phyloP scores from a whole-genome alignment of 2,888 invertebrate genomes.

The Orchesella flavescens region DNA sequence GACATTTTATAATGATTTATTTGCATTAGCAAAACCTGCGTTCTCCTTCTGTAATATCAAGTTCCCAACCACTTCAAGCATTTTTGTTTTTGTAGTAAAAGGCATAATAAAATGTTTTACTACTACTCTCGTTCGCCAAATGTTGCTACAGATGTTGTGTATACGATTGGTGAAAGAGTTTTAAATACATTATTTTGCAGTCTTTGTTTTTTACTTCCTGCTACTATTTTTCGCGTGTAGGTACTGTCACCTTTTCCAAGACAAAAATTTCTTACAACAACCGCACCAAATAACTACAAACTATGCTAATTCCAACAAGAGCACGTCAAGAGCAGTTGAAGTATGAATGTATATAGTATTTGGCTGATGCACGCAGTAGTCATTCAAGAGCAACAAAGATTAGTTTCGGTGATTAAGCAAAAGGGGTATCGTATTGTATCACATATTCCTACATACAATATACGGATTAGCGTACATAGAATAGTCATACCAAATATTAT shows the following conservation, averaged over 20 bases:
- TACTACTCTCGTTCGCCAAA: constrained; percentile 45
- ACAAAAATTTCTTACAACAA: no score
- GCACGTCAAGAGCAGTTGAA: constrained; percentile 22
- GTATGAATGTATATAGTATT: constrained; percentile 24
- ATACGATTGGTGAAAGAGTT: constrained; percentile 12
- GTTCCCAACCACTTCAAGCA: no score
- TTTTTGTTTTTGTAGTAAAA: constrained; percentile 14
- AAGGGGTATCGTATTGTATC: background rate
- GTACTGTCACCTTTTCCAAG: no score
- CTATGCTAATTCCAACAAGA: constrained; percentile 3
- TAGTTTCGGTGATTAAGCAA: constrained; percentile 51
- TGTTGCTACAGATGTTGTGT: background rate
- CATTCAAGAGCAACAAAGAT: constrained; percentile 43
- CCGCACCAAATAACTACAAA: background rate
- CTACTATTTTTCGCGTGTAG: no score
- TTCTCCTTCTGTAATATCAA: background rate
- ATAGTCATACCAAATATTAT: no score
- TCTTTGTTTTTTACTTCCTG: background rate
- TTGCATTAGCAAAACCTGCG: no score
- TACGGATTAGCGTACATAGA: no score
- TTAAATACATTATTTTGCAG: constrained; percentile 1
- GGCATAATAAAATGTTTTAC: constrained; percentile 51
- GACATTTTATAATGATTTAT: no score
- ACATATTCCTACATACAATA: background rate
- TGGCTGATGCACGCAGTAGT: constrained; percentile 21